Evolutionary conservation across 2,888 invertebrate genomes (phyloP), one percentile per base, ranked within the genome.

Genomic region (Euplexia lucipara): DNA sequence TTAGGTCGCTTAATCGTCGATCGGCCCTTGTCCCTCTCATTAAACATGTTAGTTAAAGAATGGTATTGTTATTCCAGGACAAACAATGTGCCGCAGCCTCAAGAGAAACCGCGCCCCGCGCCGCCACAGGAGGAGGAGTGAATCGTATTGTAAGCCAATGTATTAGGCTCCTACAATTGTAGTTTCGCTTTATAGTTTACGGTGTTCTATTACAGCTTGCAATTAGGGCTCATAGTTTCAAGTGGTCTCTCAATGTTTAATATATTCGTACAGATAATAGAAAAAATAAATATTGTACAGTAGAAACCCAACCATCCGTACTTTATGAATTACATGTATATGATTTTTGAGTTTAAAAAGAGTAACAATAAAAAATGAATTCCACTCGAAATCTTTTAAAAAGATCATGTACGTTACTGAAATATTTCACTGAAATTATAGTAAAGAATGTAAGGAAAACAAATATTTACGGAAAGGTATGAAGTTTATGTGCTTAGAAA

Each of bases 161-260:
- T 70, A 67, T 61, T 75, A 48, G 70, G 75, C 60, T 73, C 51
- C 37, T 26, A 32, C 62, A 62, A 60, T 56, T 71, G 62, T 67
- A 60, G 66, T 63, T 63, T 74, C 44, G 79, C 71, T 72, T 75
- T 62, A 73, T 81, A 77, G 65, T 70, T 62, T 63, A 72, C 61
- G 60, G 57, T 73, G 66, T 73, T 75, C 49, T 67, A 61, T 61
- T 66, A 62, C 62, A 70, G 44, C 64, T 74, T 70, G 18, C 68
- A 64, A 37, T 57, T 79, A 73, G 78, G 51, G 26, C 18, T 63
- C 49, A 61, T 59, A 53, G 63, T 65, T 75, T 59, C 47, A 32
- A 68, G 53, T 57, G 61, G 41, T 66, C 63, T 66, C 57, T 63
- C 57, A 70, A 64, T 73, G 18, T 75, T 64, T 56, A 44, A 58